These are phyloP conservation scores for Crioceris asparagi DNA, from an alignment of 2,888 invertebrate genomes.

Conservation along the genomic window DNA sequence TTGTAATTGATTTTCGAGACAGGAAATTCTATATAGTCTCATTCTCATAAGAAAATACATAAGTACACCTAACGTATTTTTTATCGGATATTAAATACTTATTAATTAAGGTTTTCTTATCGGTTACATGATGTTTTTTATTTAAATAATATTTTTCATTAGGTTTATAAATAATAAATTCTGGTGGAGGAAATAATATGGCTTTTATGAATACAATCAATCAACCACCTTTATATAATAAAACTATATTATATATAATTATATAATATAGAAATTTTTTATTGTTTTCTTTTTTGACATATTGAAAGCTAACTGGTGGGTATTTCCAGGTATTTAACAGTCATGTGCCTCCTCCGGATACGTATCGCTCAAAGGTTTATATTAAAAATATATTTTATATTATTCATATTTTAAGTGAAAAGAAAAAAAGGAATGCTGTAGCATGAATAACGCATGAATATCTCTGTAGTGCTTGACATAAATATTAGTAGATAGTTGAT, in stretches of 20 bases:
- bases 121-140: no score
- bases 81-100: no score
- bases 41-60: no score
- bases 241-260: slow-evolving; percentile 7
- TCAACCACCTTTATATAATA: slow-evolving; percentile 10
- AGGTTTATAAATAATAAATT: neutral
- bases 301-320: slow-evolving; percentile 29
- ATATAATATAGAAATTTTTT: slow-evolving; percentile 8
- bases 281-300: slow-evolving; percentile 2
- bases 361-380: slow-evolving; percentile 86
- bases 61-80: no score
- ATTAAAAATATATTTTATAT: slow-evolving; percentile 37
- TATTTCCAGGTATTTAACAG: slow-evolving; percentile 87
- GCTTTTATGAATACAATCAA: slow-evolving; percentile 13
- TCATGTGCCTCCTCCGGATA: slow-evolving; percentile 88
- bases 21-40: no score
- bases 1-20: no score
- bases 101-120: no score
- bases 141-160: no score
- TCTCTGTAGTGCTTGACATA: slow-evolving; percentile 21
- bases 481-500: slow-evolving; percentile 8
- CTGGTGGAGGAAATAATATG: slow-evolving; percentile 12
- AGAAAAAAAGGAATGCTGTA: slow-evolving; percentile 25
- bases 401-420: slow-evolving; percentile 31
- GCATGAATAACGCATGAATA: slow-evolving; percentile 30